phyloP scores from a whole-genome alignment of 2,888 invertebrate genomes.

The Pogonocherus hispidulus region DNA sequence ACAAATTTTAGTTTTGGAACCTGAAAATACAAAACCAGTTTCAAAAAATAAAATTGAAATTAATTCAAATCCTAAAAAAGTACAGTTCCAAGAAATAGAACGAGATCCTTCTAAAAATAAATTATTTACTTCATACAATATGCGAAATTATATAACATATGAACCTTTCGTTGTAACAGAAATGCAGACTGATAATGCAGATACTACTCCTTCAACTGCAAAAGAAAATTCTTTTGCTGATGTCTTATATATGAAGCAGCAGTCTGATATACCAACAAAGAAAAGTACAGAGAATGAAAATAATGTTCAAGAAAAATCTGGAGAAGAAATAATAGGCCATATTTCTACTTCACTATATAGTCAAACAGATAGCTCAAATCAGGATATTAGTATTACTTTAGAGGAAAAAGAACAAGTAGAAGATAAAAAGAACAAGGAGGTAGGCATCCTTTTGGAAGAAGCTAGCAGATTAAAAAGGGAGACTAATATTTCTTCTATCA shows the following conservation, averaged over 20 bases:
- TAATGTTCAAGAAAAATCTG: background rate
- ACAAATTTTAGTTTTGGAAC: conserved; percentile 58
- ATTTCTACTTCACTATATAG: background rate
- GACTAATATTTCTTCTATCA: too few species aligned
- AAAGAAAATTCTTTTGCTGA: background rate
- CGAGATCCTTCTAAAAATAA: background rate
- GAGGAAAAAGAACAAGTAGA: background rate
- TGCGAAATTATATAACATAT: background rate
- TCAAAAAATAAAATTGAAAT: background rate
- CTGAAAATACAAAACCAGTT: background rate
- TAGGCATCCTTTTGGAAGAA: background rate
- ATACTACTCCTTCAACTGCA: background rate
- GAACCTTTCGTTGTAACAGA: background rate
- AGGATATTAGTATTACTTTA: background rate
- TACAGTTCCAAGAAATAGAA: background rate
- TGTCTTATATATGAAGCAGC: too few species aligned
- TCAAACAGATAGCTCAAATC: background rate
- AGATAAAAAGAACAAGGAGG: background rate
- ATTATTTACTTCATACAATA: background rate
- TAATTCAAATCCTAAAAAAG: background rate
- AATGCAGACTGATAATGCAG: background rate
- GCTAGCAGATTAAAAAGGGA: background rate
- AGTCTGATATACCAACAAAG: background rate
- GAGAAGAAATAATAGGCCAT: too few species aligned
- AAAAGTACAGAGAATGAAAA: background rate